phyloP scores from a whole-genome alignment of 2,113 vertebrate genomes.

The Archocentrus centrarchus region DNA sequence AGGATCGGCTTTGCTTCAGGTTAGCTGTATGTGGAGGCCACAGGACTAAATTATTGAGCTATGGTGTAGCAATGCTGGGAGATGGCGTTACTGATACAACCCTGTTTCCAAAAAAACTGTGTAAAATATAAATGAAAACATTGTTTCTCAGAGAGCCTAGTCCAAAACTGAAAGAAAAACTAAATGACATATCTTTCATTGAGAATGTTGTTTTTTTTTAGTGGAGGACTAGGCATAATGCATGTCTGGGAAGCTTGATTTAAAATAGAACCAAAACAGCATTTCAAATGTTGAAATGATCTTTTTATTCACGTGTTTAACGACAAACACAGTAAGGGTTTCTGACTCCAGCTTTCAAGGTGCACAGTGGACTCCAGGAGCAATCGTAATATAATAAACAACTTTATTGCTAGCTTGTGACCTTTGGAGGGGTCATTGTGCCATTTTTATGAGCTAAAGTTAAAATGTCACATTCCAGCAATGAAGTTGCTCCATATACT shows the following conservation, averaged over 20 bases:
- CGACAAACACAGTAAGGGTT: neutral
- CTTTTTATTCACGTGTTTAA: neutral
- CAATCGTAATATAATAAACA: neutral
- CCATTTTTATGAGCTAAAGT: neutral
- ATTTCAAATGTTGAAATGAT: neutral
- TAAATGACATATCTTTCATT: neutral
- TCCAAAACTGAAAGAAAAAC: neutral
- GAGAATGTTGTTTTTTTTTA: neutral
- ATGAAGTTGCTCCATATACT: neutral
- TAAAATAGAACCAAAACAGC: neutral
- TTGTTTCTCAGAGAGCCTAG: neutral
- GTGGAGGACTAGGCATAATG: neutral
- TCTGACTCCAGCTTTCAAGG: neutral
- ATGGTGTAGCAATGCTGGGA: constrained; percentile 19
- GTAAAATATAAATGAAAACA: no score
- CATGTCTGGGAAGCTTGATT: neutral
- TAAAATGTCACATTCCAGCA: neutral
- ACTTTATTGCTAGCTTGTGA: neutral
- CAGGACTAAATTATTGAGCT: neutral
- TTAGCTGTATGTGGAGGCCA: neutral
- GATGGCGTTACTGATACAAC: constrained; percentile 41
- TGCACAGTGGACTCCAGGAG: neutral
- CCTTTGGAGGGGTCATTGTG: neutral
- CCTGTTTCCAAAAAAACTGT: neutral
- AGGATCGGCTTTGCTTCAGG: neutral